Evolutionary conservation across 2,797 vertebrate species (phyloP).

Genomic region (Pseudochirops corinnae): DNA sequence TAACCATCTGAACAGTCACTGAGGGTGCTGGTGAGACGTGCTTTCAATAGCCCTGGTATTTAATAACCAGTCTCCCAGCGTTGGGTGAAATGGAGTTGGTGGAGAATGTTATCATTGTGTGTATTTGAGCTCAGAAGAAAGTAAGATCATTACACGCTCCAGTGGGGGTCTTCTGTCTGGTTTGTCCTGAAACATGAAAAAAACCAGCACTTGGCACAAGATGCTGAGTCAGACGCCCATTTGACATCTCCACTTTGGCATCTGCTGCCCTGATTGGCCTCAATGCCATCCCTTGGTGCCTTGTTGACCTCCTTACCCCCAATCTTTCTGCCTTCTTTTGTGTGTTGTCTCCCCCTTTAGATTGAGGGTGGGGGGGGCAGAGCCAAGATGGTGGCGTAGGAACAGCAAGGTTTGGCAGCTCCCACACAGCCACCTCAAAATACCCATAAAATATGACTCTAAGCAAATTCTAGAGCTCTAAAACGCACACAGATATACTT

Average conservation of each 20-base stretch:
- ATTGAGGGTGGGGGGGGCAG: too few species aligned
- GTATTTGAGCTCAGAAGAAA: not conserved
- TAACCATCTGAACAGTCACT: not conserved
- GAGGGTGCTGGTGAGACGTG: not conserved
- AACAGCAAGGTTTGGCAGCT: too few species aligned
- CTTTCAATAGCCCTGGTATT: not conserved
- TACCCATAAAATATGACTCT: too few species aligned
- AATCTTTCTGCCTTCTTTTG: not conserved
- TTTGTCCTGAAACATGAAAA: not conserved
- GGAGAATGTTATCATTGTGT: not conserved
- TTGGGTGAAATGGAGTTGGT: not conserved
- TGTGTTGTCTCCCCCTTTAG: not conserved
- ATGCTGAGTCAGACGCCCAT: not conserved
- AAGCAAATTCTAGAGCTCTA: too few species aligned
- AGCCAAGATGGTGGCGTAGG: too few species aligned
- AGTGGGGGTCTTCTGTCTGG: not conserved
- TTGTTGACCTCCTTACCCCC: not conserved
- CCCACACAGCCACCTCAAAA: too few species aligned
- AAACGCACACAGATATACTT: too few species aligned
- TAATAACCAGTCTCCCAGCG: not conserved
- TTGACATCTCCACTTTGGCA: not conserved
- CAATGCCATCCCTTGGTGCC: not conserved
- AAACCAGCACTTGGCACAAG: not conserved
- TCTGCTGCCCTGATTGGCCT: not conserved
- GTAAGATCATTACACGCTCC: not conserved